phyloP scores from a whole-genome alignment of 2,797 vertebrate species.

The Netta rufina region DNA sequence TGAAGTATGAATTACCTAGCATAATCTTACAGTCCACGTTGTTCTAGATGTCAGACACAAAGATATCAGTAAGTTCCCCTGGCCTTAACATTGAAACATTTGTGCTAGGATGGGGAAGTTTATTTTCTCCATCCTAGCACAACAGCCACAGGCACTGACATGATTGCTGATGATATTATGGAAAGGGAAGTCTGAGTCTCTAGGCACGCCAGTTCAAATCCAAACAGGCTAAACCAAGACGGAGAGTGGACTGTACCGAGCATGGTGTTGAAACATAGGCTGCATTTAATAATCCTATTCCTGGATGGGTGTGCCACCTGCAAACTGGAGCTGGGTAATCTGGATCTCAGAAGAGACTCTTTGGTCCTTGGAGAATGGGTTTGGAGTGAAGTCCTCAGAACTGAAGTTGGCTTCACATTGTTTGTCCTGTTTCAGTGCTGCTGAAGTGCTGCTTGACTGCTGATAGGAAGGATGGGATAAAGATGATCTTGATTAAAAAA shows the following conservation, averaged over 20 bases:
- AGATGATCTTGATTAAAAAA: background rate
- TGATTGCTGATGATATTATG: background rate
- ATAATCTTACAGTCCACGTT: background rate
- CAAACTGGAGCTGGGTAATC: background rate
- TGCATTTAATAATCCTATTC: background rate
- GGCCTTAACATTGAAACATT: background rate
- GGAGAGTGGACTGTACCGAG: background rate
- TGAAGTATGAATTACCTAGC: conserved; percentile 18
- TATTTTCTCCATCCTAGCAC: conserved; percentile 26
- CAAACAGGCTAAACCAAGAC: background rate
- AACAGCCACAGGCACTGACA: background rate
- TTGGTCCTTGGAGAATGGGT: background rate
- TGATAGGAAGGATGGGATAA: background rate
- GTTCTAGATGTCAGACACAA: conserved; percentile 13
- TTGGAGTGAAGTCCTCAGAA: background rate
- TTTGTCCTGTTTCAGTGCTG: background rate
- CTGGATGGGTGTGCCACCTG: background rate
- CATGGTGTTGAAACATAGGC: background rate
- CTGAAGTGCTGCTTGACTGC: background rate
- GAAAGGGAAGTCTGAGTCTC: background rate
- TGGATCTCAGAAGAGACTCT: background rate
- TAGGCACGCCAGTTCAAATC: background rate
- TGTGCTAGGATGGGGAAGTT: conserved; percentile 34
- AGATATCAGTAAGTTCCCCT: background rate
- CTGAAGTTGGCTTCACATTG: background rate